A percentile compares a stretch with the other conserved stretches of the same genome.
These are phyloP conservation scores for Heterohyrax brucei DNA, from an alignment of 2,797 vertebrate genomes.

Conservation along the genomic window DNA sequence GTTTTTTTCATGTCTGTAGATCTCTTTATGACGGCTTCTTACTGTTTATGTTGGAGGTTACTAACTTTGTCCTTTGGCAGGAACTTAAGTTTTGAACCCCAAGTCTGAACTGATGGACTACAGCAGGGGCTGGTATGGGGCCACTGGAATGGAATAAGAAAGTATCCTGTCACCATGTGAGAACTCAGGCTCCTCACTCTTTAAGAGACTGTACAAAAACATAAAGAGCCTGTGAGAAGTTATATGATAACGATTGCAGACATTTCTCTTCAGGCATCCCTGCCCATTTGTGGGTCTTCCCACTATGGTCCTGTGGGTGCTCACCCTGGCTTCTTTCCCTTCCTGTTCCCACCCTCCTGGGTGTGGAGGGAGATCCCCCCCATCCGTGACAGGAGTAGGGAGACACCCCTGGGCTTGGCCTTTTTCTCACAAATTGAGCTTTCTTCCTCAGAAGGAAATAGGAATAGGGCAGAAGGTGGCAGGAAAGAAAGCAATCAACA, in stretches of 20 bases:
- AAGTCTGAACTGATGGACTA: neutral
- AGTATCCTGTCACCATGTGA: neutral
- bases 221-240: neutral
- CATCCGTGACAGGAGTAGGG: neutral
- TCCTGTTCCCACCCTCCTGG: neutral
- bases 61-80: neutral
- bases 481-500: neutral
- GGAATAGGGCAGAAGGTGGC: neutral
- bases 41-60: slow-evolving; percentile 59
- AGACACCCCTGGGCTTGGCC: neutral
- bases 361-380: neutral
- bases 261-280: neutral
- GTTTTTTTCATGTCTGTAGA: slow-evolving; percentile 18
- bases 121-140: no score
- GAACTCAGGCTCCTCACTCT: neutral
- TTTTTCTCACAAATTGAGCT: slow-evolving; percentile 10
- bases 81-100: neutral
- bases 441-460: slow-evolving; percentile 55
- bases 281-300: neutral
- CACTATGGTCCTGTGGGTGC: no score
- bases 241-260: neutral
- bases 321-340: neutral
- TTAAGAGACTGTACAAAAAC: neutral
- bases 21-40: slow-evolving; percentile 53
- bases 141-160: neutral